Evolutionary conservation across 2,797 vertebrate genomes (phyloP).

Genomic region (Cephalopachus bancanus): DNA sequence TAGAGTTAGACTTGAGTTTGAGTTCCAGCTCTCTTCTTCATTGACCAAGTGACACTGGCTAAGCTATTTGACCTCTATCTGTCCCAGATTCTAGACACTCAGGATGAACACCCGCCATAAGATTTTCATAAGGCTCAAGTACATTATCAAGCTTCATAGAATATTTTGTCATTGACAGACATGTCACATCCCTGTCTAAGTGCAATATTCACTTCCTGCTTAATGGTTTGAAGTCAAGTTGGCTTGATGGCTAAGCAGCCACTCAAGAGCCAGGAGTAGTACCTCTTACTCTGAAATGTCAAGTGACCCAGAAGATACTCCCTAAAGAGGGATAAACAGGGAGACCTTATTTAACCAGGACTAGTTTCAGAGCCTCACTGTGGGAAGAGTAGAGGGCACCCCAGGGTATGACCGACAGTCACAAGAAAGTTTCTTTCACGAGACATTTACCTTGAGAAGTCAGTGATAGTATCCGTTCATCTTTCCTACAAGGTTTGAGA

Average conservation of each 20-base stretch:
- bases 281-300: neutral
- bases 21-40: neutral
- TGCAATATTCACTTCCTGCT: neutral
- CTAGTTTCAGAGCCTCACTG: neutral
- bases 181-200: no score
- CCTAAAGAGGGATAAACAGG: neutral
- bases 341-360: neutral
- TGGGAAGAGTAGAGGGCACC: neutral
- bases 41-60: neutral
- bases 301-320: neutral
- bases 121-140: neutral
- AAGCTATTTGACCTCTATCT: neutral
- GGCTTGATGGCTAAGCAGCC: neutral
- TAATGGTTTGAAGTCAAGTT: neutral
- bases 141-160: neutral
- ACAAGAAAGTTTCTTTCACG: neutral
- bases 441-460: neutral
- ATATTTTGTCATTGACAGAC: neutral
- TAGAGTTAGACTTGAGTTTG: neutral
- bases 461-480: fast-evolving
- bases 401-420: neutral
- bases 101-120: neutral
- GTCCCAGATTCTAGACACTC: neutral
- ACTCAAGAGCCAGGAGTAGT: neutral
- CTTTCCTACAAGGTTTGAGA: neutral